Evolutionary conservation across 1,140 invertebrate genomes (phyloP).

Genomic region (Dermatophagoides farinae): DNA sequence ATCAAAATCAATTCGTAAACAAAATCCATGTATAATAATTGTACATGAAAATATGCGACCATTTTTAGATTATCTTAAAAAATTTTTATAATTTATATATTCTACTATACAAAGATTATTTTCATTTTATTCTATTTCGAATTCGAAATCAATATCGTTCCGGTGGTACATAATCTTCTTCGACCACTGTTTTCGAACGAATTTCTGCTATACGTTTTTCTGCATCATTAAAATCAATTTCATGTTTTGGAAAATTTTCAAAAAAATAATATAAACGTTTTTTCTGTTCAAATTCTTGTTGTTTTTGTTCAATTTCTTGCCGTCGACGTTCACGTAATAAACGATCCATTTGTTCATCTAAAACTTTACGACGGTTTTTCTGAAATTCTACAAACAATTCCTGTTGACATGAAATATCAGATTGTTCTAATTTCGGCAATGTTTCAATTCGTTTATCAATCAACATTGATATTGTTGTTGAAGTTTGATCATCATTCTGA

Average conservation of each 20-base stretch:
- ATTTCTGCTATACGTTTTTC: conserved; percentile 8
- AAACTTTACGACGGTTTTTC: conserved; percentile 16
- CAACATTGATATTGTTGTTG: background rate
- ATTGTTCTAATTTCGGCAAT: background rate
- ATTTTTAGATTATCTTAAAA: no score
- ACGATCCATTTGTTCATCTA: conserved; percentile 21
- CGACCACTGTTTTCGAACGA: conserved; percentile 1
- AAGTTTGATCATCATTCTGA: background rate
- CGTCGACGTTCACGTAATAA: conserved; percentile 19
- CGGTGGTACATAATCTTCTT: conserved; percentile 16
- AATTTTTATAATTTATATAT: no score
- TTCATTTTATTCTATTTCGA: background rate
- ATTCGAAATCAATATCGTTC: background rate
- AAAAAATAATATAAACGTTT: conserved; percentile 28
- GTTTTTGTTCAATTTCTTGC: conserved; percentile 21
- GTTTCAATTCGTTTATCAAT: background rate
- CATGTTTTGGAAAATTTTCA: conserved; percentile 25
- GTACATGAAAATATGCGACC: no score
- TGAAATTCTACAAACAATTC: conserved; percentile 22
- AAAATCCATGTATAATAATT: no score
- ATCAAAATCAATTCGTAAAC: no score
- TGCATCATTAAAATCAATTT: conserved; percentile 15
- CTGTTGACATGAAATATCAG: conserved; percentile 20
- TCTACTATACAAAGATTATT: no score
- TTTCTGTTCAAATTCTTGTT: conserved; percentile 22